Conservation (phyloP, 2,888 invertebrate species). For the Orchesella flavescens region DNA sequence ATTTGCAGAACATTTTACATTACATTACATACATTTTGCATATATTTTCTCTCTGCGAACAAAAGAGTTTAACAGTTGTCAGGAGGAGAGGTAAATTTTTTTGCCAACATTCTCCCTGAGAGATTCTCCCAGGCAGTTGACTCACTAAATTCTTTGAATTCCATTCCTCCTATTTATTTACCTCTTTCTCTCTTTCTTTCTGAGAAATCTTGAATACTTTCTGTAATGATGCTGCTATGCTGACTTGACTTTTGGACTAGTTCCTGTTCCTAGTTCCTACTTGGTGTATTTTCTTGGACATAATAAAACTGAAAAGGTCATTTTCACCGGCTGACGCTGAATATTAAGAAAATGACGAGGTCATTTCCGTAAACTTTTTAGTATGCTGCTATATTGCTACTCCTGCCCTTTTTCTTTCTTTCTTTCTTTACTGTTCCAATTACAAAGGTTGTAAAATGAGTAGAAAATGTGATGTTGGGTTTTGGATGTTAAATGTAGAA, state of each 20-base stretch:
- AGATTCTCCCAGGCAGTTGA: not conserved
- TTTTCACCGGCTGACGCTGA: conserved; percentile 25
- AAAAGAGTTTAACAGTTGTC: not conserved
- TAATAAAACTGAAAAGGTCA: conserved; percentile 32
- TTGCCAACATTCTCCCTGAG: not conserved
- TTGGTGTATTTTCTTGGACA: not conserved
- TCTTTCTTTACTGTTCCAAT: conserved; percentile 10
- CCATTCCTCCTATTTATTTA: conserved; percentile 21
- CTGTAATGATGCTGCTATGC: conserved; percentile 19
- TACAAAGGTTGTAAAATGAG: not conserved
- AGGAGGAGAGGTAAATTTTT: not conserved
- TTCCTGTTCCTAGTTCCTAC: conserved; percentile 1
- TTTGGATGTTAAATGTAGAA: no score
- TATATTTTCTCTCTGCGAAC: not conserved
- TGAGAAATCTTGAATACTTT: conserved; percentile 13
- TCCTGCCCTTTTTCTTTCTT: not conserved
- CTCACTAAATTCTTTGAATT: conserved; percentile 27
- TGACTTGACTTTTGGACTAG: not conserved
- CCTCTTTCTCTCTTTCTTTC: no score
- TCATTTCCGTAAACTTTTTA: conserved; percentile 39
- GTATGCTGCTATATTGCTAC: not conserved
- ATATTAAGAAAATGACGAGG: conserved; percentile 35
- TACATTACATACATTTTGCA: conserved; percentile 47
- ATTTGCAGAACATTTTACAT: not conserved
- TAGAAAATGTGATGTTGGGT: not conserved